phyloP scores from a whole-genome alignment of 2,888 invertebrate species.

The Amphipyra tragopoginis region DNA sequence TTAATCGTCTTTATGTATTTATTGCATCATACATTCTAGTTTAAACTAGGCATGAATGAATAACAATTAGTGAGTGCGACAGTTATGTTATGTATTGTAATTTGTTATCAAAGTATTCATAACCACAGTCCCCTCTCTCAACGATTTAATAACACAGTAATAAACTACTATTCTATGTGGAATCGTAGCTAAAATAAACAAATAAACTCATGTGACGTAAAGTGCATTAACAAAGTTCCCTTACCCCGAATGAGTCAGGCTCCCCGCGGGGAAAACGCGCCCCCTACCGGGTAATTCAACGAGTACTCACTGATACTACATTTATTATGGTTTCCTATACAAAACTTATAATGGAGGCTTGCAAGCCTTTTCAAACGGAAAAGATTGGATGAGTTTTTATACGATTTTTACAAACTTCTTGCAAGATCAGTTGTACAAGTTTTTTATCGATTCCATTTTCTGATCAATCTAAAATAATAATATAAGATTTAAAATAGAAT shows the following conservation, averaged over 20 bases:
- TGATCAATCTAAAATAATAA: conserved; percentile 10
- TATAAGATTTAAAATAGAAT: background rate
- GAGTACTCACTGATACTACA: conserved; percentile 47
- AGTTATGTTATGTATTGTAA: conserved; percentile 1
- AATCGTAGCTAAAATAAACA: conserved; percentile 47
- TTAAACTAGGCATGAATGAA: too few species aligned
- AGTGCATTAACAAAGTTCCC: conserved; percentile 79
- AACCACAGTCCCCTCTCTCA: conserved; percentile 5
- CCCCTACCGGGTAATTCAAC: conserved; percentile 60
- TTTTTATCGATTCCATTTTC: conserved; percentile 13
- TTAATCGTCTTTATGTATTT: too few species aligned
- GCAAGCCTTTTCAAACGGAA: conserved; percentile 43
- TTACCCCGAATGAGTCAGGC: conserved; percentile 69
- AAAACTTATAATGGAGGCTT: conserved; percentile 37
- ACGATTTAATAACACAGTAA: conserved; percentile 34
- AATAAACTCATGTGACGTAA: conserved; percentile 63
- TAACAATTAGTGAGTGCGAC: too few species aligned
- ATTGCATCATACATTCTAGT: too few species aligned
- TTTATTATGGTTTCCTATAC: conserved; percentile 51
- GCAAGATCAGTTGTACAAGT: conserved; percentile 24
- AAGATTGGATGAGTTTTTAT: conserved; percentile 37
- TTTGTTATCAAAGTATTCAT: conserved; percentile 18
- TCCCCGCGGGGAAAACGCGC: conserved; percentile 62
- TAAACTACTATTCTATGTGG: conserved; percentile 42
- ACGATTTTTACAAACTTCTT: conserved; percentile 14